phyloP scores from a whole-genome alignment of 2,113 vertebrate species.

The Halichoeres trimaculatus region DNA sequence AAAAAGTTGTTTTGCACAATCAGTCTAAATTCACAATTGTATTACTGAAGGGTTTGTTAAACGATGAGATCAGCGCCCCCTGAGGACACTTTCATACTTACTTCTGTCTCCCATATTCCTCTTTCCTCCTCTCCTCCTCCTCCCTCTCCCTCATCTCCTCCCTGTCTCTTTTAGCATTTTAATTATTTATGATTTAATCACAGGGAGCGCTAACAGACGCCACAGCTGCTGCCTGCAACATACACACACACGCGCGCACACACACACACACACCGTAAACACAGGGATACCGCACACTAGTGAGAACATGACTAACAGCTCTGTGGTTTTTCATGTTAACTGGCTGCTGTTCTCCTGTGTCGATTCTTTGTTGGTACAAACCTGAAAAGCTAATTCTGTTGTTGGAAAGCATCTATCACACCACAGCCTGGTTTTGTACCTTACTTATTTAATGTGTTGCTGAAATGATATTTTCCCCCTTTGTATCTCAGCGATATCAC shows the following conservation, averaged over 20 bases:
- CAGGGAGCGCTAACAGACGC: slow-evolving; percentile 54
- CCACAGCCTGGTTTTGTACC: not conserved
- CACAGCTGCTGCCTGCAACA: slow-evolving; percentile 59
- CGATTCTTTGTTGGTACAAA: slow-evolving; percentile 16
- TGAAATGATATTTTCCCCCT: slow-evolving; percentile 14
- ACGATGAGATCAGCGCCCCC: slow-evolving; percentile 56
- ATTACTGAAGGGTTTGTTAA: slow-evolving; percentile 52
- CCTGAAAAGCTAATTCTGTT: slow-evolving; percentile 3
- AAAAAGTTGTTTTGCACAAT: slow-evolving; percentile 17
- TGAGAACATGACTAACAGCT: slow-evolving; percentile 50
- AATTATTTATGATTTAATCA: slow-evolving; percentile 81
- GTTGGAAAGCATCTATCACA: not conserved
- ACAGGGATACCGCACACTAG: slow-evolving; percentile 5
- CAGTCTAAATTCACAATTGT: slow-evolving; percentile 24
- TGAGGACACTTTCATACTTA: slow-evolving; percentile 55
- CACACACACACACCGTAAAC: slow-evolving; percentile 17
- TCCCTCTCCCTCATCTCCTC: slow-evolving; percentile 4
- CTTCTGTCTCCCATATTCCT: slow-evolving; percentile 21
- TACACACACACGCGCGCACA: slow-evolving; percentile 30
- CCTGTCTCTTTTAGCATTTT: slow-evolving; percentile 62
- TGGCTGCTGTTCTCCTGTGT: slow-evolving; percentile 27
- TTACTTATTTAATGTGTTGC: slow-evolving; percentile 12
- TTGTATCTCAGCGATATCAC: not conserved
- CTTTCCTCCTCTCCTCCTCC: slow-evolving; percentile 14
- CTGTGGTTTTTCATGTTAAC: slow-evolving; percentile 42